Evolutionary conservation across 37 sponge, comb jelly and placozoan species (phyloP), one percentile per base, ranked within the genome.

Genomic region (Bolinopsis microptera): DNA sequence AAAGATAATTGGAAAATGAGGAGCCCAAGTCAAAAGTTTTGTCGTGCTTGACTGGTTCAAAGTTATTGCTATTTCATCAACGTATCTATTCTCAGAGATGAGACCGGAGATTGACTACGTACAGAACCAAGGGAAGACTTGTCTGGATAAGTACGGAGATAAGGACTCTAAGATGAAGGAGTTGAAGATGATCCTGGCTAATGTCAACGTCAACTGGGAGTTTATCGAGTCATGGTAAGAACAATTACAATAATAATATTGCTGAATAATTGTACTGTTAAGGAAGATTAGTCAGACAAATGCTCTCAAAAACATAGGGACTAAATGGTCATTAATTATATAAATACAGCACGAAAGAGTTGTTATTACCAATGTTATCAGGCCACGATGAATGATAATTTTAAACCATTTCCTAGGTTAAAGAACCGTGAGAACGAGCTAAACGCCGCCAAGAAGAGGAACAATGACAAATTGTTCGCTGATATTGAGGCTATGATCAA

Each of bases 91-190:
- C 82, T 36, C 82, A 80, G 82, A 80, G 37, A 80, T 80, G 82
- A 24, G 82, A 16, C 82, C 82, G 8, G 82, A 80, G 82, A 34
- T 80, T 13, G 82, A 80, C 16, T 80, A 80, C 37, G 82, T 80
- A 8, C 82, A 80, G 82, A 34, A 24, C 82, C 82, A 80, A 35
- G 82, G 82, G 1, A 80, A 80, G 82, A 32, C 82, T 37, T 80
- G 82, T 80, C 82, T 80, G 35, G 82, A 80, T 35, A 80, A 80
- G 82, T 80, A 80, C 37, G 82, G 82, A 21, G 82, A 80, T 3
- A 80, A 80, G 82, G 82, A 80, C 32, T 13, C 82, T 37, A 80
- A 80, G 82, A 80, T 80, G 82, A 80, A 80, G 82, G 82, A 80
- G 33, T 37, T 80, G 22, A 80, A 80, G 82, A 34, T 80, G 82